Evolutionary conservation across 2,797 vertebrate genomes (phyloP), one percentile per base, ranked within the genome.

Genomic region (Chiloscyllium punctatum): DNA sequence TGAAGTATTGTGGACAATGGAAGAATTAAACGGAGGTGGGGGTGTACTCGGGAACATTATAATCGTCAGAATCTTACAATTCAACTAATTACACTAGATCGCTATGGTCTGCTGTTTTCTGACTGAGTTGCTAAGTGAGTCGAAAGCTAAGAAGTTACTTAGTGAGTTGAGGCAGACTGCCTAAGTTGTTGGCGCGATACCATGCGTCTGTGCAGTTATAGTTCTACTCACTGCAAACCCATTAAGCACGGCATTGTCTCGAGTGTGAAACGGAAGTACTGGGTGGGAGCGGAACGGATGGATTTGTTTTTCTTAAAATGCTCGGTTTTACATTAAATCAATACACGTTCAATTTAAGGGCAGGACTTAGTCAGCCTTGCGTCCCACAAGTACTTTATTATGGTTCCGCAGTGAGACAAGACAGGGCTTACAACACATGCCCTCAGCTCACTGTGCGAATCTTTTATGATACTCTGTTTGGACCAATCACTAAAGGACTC

Each of bases 321-420:
- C n/a, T 92, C 2, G n/a, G 21, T 95, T 72, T 74, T 95, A 53
- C 94, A 74, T 95, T 33, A 95, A 77, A 53, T 95, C 94, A 27
- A 94, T 53, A 51, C 25, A 74, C 69, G 69, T 77, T 77, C 94
- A 95, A 74, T 51, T 72, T 95, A 8, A 95, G 42, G 94, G 69
- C 87, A 74, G 42, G 25, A 72, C 25, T 42, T 71, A 27, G 66
- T 71, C 94, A n/a, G 18, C 7, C 69, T 16, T 18, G 71, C 42
- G 1, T 30, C 48, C 42, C 94, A 94, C 69, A 74, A 74, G 69
- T 71, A 33, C 18, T 72, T 94, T 74, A 74, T 30, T 71, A 33
- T 92, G 69, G 94, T 72, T 69, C 90, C 37, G 25, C 25, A 9
- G 69, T 94, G 69, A 94, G 69, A 69, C 90, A 92, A 69, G 33